Percentiles rank a stretch among this genome's conserved stretches.
Conservation (phyloP, 2,797 vertebrate species). For the Lacerta viridis region DNA sequence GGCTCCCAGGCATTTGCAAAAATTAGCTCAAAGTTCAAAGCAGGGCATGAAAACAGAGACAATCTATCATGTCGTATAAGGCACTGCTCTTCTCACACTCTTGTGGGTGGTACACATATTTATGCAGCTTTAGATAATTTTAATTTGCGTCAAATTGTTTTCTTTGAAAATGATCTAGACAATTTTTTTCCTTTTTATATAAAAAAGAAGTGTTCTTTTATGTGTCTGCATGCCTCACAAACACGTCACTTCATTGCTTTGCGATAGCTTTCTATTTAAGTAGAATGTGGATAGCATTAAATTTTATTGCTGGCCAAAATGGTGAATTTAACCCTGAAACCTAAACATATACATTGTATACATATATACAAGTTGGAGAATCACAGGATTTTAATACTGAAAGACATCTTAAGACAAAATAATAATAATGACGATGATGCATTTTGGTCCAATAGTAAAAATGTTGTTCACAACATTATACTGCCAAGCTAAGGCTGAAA, state of each 20-base stretch:
- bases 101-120: constrained; percentile 70
- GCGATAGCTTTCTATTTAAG: neutral
- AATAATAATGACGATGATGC: neutral
- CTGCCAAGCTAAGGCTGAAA: too few relatives aligned
- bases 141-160: constrained; percentile 41
- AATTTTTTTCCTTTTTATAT: constrained; percentile 38
- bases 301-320: neutral
- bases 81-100: constrained; percentile 53
- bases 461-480: too few relatives aligned
- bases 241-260: constrained; percentile 13
- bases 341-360: neutral
- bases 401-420: neutral
- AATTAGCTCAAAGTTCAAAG: constrained; percentile 75
- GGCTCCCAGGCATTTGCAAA: constrained; percentile 54
- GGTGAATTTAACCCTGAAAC: neutral
- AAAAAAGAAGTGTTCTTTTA: constrained; percentile 21
- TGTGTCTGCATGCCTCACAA: constrained; percentile 33
- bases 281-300: neutral
- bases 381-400: neutral
- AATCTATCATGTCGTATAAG: constrained; percentile 64
- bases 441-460: too few relatives aligned
- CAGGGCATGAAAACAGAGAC: constrained; percentile 58
- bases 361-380: neutral
- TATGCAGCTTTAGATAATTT: constrained; percentile 72
- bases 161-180: constrained; percentile 52